Base-by-base conservation (phyloP, 2,797 vertebrate genomes). In the Chloroceryle amazona region DNA sequence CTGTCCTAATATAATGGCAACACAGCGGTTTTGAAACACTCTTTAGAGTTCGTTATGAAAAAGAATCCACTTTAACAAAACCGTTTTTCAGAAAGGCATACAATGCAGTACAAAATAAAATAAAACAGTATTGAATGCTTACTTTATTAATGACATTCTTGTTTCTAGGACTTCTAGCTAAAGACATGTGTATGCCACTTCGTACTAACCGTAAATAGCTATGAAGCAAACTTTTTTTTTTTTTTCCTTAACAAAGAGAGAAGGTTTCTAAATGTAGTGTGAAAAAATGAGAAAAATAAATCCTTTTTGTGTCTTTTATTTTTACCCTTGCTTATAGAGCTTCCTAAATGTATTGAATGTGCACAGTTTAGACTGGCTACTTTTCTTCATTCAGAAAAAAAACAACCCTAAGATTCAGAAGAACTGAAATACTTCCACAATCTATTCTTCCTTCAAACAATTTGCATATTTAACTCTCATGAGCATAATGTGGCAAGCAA, bases 381-480 rank as follows among this genome's bases (percentile, higher is more conserved):
- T 52, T 57, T 44, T 96, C 62, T 82, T 57, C 37, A 90, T 72
- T n/a, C 18, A 33, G 28, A 49, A 71, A 74, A 54, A 91, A 9
- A 23, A 1, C 9, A n/a, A 37, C 8, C 35, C 35, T 26, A 78
- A 86, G 85, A 92, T 67, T 61, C 7, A 29, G 16, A 60, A 28
- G 16, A 52, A 80, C 33, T 26, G 7, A 79, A 82, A 76, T 41
- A n/a, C 2, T 51, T 75, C 6, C 19, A 60, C 4, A 1, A 66
- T n/a, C 9, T 86, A 89, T 80, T 67, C 25, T 74, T 86, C 8
- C 3, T 72, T 81, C 88, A 81, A 85, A 90, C 25, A 44, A 90
- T 85, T 92, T 95, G 1, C 4, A 46, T 72, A 44, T 42, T 81
- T 55, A 95, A 90, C 54, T 82, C 44, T 72, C 37, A 26, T 55